Base-by-base conservation (phyloP, 1,140 invertebrate genomes). In the Fopius arisanus region DNA sequence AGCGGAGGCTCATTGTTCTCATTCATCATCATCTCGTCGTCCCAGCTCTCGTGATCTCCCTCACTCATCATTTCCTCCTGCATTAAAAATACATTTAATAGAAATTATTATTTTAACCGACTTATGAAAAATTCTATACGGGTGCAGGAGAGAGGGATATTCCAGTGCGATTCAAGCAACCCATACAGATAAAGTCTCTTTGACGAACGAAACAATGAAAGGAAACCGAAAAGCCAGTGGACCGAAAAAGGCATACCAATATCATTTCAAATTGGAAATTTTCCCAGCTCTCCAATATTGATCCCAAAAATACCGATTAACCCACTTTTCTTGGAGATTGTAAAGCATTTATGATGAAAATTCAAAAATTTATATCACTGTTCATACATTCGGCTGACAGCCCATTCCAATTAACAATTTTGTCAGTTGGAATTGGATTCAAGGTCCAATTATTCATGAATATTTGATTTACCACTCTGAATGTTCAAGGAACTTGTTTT, bases 61-160 rank as follows among this genome's bases (percentile, higher is more conserved):
- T 86, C 84, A 77, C 84, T 87, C 85, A 87, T 84, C 85, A 86
- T 85, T 79, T 88, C 87, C 75, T 87, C 87, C 82, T 87, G 76
- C 62, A 81, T 31, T 31, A 74, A 74, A 73, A 23, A 72, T 63
- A 68, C 72, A 67, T 43, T 14, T 37, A 7, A 37, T 37, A 10
- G 33, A 37, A 37, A 7, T 37, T 5, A 37, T 37, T 10, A 7
- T 37, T 37, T 10, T 12, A 12, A 37, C 7, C 3, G 2, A 7
- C 33, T n/a, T n/a, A n/a, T n/a, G n/a, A 37, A 12, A 37, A 5
- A 37, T 37, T 37, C 9, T 48, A 48, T 48, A 16, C 14, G 43
- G 43, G 43, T 7, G 33, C 12, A 31, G 3, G 29, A 31, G 29
- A 7, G 29, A 12, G 33, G 33, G 2, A 68, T 40, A 14, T 9